Evolutionary conservation across 2,113 vertebrate species (phyloP).

Genomic region (Mirounga angustirostris): DNA sequence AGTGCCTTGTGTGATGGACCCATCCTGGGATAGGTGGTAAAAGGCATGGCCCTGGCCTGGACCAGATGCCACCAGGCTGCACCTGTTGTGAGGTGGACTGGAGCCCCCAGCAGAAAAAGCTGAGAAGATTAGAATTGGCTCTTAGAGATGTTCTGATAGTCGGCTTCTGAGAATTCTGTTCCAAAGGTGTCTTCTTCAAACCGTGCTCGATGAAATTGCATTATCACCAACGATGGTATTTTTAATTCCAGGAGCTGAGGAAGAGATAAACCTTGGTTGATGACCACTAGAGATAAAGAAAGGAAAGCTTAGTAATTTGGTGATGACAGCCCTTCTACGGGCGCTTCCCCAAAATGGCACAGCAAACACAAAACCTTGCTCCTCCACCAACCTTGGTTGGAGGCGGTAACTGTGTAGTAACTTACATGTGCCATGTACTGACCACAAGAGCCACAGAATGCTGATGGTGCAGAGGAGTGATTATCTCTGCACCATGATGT

Average conservation of each 20-base stretch:
- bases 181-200: neutral
- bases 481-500: neutral
- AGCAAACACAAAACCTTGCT: neutral
- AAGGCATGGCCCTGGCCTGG: accelerated
- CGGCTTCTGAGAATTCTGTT: neutral
- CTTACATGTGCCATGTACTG: accelerated
- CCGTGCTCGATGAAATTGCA: neutral
- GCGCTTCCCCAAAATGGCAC: neutral
- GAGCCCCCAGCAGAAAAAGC: neutral
- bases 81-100: neutral
- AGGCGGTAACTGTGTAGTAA: neutral
- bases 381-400: neutral
- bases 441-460: neutral
- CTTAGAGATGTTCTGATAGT: neutral
- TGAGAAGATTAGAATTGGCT: neutral
- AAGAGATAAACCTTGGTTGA: neutral
- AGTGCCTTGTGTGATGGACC: neutral
- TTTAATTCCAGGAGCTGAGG: slow-evolving; percentile 36
- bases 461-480: neutral
- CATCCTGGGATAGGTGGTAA: neutral
- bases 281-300: slow-evolving; percentile 37
- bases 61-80: too few relatives aligned
- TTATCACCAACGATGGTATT: neutral
- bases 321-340: neutral
- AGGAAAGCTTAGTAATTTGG: neutral